Evolutionary conservation across 1,140 invertebrate genomes (phyloP).

Genomic region (Teleogryllus occipitalis): DNA sequence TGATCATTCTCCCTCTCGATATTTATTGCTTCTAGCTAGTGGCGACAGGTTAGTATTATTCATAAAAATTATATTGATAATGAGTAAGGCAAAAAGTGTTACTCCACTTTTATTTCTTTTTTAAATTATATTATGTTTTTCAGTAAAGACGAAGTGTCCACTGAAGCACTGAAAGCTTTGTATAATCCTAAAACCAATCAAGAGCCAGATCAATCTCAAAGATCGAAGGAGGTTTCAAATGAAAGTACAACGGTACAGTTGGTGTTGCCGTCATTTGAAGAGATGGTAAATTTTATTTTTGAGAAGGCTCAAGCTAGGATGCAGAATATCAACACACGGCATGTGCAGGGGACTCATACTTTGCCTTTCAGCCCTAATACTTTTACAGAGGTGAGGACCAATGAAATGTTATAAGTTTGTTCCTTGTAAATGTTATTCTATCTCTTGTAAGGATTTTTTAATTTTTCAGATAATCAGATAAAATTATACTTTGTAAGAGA

Average conservation of each 20-base stretch:
- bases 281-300: conserved; percentile 53
- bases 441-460: no score
- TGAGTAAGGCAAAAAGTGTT: background rate
- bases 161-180: conserved; percentile 60
- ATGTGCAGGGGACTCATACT: conserved; percentile 51
- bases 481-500: no score
- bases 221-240: conserved; percentile 36
- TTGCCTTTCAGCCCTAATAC: conserved; percentile 56
- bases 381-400: conserved; percentile 48
- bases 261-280: conserved; percentile 47
- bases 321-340: conserved; percentile 43
- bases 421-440: no score
- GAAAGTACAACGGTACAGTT: conserved; percentile 12
- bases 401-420: no score
- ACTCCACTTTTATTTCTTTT: background rate
- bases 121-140: conserved; percentile 21
- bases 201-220: conserved; percentile 33
- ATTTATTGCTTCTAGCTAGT: conserved; percentile 71
- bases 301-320: conserved; percentile 52
- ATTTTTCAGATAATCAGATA: no score
- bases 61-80: no score
- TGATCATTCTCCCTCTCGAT: conserved; percentile 72
- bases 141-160: conserved; percentile 67
- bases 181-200: conserved; percentile 40
- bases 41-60: conserved; percentile 59